Percentiles rank a stretch among this genome's conserved stretches.
phyloP scores from a whole-genome alignment of 2,113 vertebrate genomes.

The Calyptommatus sinebrachiatus region DNA sequence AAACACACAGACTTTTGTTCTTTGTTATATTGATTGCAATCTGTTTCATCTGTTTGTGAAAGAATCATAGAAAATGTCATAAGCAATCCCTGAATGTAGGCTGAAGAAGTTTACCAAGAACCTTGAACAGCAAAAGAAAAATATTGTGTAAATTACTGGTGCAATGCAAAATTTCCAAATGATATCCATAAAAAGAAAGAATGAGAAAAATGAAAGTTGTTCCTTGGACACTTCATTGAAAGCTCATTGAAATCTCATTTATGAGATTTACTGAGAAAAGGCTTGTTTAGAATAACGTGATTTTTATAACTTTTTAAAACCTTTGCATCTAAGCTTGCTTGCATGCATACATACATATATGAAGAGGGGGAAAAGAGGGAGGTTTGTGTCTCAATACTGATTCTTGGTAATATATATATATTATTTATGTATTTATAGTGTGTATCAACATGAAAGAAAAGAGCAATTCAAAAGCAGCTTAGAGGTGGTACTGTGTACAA shows the following conservation, averaged over 20 bases:
- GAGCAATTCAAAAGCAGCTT: no score
- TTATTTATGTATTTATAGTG: no score
- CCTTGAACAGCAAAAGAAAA: not conserved
- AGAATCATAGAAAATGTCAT: not conserved
- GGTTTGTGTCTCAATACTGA: no score
- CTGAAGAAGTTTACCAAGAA: not conserved
- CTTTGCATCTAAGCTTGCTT: not conserved
- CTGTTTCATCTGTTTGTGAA: slow-evolving; percentile 4
- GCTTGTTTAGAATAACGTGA: slow-evolving; percentile 8
- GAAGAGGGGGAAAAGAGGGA: no score
- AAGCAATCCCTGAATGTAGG: not conserved
- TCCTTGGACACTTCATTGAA: slow-evolving; percentile 20
- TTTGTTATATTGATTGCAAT: not conserved
- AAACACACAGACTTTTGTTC: not conserved
- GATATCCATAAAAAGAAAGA: slow-evolving; percentile 3
- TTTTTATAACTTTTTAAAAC: not conserved
- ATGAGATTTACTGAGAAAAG: slow-evolving; percentile 27
- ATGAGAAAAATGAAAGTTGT: not conserved
- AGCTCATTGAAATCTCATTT: slow-evolving; percentile 24
- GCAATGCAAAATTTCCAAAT: slow-evolving; percentile 1
- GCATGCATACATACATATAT: no score
- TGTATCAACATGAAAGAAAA: no score
- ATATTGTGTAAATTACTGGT: not conserved
- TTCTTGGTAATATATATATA: no score
- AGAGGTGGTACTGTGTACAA: no score